phyloP scores from a whole-genome alignment of 2,888 invertebrate genomes.

The Halocaridina rubra region DNA sequence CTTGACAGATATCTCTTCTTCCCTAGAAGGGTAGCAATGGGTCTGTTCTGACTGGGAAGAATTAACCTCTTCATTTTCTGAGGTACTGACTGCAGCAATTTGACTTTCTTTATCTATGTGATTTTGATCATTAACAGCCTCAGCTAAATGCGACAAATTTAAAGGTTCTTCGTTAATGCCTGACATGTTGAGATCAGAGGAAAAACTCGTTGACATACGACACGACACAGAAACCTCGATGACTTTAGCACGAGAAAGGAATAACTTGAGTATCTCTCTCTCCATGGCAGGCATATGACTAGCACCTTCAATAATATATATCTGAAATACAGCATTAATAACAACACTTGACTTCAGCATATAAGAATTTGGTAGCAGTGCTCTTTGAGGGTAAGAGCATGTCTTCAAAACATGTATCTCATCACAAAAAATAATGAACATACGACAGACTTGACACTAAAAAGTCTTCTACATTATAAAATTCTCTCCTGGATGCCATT shows the following conservation, averaged over 20 bases:
- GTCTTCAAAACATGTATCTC: background rate
- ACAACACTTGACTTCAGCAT: background rate
- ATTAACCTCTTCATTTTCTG: background rate
- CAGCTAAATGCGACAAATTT: background rate
- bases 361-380: background rate
- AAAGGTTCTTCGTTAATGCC: conserved; percentile 24
- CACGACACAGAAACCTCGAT: background rate
- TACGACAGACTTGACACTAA: too few species aligned
- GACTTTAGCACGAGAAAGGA: background rate
- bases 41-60: background rate
- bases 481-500: too few species aligned
- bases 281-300: conserved; percentile 32
- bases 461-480: too few species aligned
- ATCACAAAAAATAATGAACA: too few species aligned
- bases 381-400: background rate
- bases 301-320: conserved; percentile 30
- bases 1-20: background rate
- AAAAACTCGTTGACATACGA: background rate
- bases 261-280: conserved; percentile 32
- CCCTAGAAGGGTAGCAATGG: background rate
- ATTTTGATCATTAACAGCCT: background rate
- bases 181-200: conserved; percentile 20
- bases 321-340: conserved; percentile 18
- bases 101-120: background rate
- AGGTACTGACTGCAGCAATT: background rate